Evolutionary conservation across 1,140 invertebrate species (phyloP).

Genomic region (Ptiloglossa arizonensis): DNA sequence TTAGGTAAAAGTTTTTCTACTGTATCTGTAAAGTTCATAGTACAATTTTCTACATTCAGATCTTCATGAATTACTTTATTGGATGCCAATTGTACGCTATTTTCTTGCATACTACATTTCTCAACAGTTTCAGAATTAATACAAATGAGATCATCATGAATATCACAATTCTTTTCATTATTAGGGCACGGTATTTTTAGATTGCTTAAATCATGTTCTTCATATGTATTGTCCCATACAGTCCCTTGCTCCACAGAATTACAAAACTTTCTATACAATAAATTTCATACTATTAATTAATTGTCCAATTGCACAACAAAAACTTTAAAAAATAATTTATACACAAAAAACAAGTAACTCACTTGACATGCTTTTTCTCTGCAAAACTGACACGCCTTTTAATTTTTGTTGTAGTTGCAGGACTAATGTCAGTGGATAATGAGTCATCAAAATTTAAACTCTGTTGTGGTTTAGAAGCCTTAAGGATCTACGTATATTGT

Average conservation of each 20-base stretch:
- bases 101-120: background rate
- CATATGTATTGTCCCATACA: conserved; percentile 73
- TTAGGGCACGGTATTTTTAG: conserved; percentile 23
- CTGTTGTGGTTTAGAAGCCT: conserved; percentile 63
- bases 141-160: background rate
- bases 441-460: conserved; percentile 56
- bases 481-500: conserved; percentile 63
- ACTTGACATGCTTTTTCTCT: conserved; percentile 74
- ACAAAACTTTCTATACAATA: conserved; percentile 70
- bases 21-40: background rate
- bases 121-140: conserved; percentile 26
- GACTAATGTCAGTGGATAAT: conserved; percentile 55
- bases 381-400: conserved; percentile 73
- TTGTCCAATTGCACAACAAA: background rate
- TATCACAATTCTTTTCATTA: conserved; percentile 6
- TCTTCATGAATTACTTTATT: background rate
- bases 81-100: background rate
- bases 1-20: background rate
- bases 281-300: conserved; percentile 26
- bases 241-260: conserved; percentile 71
- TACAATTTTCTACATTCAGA: background rate
- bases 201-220: conserved; percentile 67
- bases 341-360: conserved; percentile 28
- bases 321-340: background rate
- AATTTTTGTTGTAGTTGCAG: conserved; percentile 39